These are phyloP conservation scores for Todus mexicanus DNA, from an alignment of 2,797 vertebrate species.

Conservation along the genomic window DNA sequence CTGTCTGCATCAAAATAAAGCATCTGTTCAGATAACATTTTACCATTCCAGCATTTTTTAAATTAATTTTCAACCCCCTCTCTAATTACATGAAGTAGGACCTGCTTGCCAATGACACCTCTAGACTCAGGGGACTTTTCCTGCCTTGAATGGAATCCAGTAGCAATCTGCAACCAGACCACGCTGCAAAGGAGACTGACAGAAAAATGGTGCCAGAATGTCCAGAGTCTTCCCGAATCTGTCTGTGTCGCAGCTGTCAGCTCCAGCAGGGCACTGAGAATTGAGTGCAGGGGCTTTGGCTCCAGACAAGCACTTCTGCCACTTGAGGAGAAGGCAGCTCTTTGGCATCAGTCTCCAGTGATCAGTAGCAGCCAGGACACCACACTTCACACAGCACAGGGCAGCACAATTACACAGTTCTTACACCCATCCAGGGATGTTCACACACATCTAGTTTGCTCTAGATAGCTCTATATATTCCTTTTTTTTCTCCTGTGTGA, in stretches of 20 bases:
- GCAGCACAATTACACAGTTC: background rate
- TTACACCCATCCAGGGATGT: background rate
- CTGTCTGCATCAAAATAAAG: background rate
- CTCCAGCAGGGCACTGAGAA: background rate
- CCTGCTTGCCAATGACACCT: background rate
- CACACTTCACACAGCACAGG: background rate
- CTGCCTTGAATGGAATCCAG: background rate
- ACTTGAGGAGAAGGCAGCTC: background rate
- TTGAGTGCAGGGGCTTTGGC: background rate
- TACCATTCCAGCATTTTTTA: background rate
- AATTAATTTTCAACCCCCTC: background rate
- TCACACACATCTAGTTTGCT: background rate
- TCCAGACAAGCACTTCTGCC: background rate
- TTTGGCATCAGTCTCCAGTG: background rate
- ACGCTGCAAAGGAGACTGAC: background rate
- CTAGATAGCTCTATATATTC: background rate
- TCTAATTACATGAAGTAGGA: background rate
- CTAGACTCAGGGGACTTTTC: background rate
- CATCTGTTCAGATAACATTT: background rate
- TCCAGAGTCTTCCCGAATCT: background rate
- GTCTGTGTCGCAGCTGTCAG: constrained; percentile 2
- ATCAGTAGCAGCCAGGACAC: background rate
- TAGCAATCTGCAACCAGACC: background rate
- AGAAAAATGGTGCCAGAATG: background rate
- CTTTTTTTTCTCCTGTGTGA: background rate